Evolutionary conservation across 1,140 invertebrate genomes (phyloP), one percentile per base, ranked within the genome.

Genomic region (Zaprionus capensis): DNA sequence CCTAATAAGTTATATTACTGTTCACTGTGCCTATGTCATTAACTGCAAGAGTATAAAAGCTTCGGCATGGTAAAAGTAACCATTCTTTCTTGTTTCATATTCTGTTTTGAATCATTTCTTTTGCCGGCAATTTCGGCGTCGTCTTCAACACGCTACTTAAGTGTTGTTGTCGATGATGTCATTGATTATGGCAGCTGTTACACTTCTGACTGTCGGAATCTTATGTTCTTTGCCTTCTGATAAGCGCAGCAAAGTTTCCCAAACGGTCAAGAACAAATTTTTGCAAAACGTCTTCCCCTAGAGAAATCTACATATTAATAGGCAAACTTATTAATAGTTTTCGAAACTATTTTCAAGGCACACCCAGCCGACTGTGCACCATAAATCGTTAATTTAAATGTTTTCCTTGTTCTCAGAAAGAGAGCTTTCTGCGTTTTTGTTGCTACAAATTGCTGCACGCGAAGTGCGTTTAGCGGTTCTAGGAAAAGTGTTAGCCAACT

Each of bases 131-230:
- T 17, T 36, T 78, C 20, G 41, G 55, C 82, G 79, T 75, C 76
- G 71, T 80, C 81, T 83, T 67, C 15, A 75, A 31, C 57, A 57
- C 62, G 71, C 5, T 34, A 59, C 78, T 56, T 80, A 62, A 84
- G 44, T 84, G 59, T 87, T 73, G 9, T n/a, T 34, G 57, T 71
- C 61, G 84, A 58, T 87, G 83, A 87, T 87, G 83, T 87, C 83
- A 87, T 87, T 59, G 70, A 67, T 71, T 58, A 34, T 58, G 41
- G 65, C 12, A 58, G 22, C 38, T 34, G 26, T 49, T 49, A 14
- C 49, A 38, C 17, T 22, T 44, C n/a, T 28, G 36, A 46, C 36
- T 55, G 34, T 55, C 64, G 55, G 51, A 17, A 64, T 62, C 22
- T 62, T 31, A 36, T 12, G 14, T 59, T 22, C 3, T 65, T 26